phyloP scores from a whole-genome alignment of 53 echinoderm and acorn worm species.

The Echinarachnius parma region DNA sequence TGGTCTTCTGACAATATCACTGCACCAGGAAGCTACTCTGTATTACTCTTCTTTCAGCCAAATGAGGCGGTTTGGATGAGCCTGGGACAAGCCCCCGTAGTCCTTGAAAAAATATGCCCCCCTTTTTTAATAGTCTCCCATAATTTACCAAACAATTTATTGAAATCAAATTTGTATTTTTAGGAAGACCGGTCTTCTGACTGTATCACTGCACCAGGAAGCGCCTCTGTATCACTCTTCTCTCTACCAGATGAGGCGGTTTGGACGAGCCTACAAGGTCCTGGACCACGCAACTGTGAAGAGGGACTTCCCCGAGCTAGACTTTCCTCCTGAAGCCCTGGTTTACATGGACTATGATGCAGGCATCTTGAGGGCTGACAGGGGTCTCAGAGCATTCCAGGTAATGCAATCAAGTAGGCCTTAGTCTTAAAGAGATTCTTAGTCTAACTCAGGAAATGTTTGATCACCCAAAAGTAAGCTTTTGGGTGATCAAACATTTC shows the following conservation, averaged over 20 bases:
- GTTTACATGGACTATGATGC: conserved; percentile 59
- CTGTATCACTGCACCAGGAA: conserved; percentile 10
- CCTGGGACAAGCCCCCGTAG: no score
- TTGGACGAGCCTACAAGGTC: conserved; percentile 1
- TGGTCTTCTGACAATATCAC: conserved; percentile 45
- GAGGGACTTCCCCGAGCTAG: conserved; percentile 36
- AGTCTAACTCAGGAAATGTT: no score
- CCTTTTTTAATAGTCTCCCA: no score
- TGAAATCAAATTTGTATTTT: no score
- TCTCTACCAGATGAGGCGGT: conserved; percentile 16
- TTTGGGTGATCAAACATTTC: no score
- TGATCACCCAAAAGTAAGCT: no score
- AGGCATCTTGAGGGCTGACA: conserved; percentile 61
- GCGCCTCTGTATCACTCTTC: neutral
- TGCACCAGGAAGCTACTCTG: neutral
- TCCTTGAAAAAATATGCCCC: no score
- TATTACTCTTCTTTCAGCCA: neutral
- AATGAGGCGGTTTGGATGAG: conserved; percentile 9
- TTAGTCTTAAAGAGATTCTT: no score
- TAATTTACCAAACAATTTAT: no score
- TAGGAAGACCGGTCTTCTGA: conserved; percentile 54
- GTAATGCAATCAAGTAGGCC: no score
- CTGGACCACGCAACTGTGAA: conserved; percentile 5
- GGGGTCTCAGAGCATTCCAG: conserved; percentile 56
- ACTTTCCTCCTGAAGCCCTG: neutral